A percentile compares a stretch with the other conserved stretches of the same genome.
Evolutionary conservation across 30 jellyfish, hydroid and myxozoan genomes (phyloP).

Genomic region (Hydra vulgaris): DNA sequence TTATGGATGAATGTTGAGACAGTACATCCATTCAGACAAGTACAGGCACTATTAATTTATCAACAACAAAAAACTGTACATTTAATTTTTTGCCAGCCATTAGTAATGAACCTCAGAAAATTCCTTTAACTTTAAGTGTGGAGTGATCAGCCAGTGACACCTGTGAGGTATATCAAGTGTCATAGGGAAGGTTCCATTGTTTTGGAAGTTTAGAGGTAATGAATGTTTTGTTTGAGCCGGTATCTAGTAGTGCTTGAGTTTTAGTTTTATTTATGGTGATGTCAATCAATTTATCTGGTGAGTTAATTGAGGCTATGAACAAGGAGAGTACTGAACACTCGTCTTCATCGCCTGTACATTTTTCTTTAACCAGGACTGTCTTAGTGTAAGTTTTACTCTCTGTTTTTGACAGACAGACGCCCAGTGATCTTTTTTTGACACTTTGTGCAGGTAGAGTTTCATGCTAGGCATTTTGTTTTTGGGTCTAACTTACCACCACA

Average conservation of each 20-base stretch:
- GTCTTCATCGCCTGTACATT: not conserved
- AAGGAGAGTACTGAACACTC: not conserved
- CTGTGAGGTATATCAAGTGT: not conserved
- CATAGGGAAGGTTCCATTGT: not conserved
- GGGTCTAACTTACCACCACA: not conserved
- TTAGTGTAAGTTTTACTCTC: not conserved
- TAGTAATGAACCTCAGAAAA: not conserved
- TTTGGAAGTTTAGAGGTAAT: not conserved
- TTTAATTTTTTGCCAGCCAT: not conserved
- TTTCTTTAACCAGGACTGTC: not conserved
- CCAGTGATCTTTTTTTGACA: not conserved
- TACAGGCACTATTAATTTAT: slow-evolving; percentile 15
- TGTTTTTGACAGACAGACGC: not conserved
- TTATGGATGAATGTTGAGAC: slow-evolving; percentile 16
- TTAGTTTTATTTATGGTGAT: not conserved
- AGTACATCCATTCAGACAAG: slow-evolving; percentile 28
- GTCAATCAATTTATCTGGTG: not conserved
- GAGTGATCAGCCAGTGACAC: too few relatives aligned
- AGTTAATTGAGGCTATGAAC: not conserved
- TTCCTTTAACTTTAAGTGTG: not conserved
- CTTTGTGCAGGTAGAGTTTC: not conserved
- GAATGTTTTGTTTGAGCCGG: not conserved
- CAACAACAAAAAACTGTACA: not conserved
- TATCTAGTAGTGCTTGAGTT: not conserved
- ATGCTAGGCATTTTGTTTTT: not conserved